Conservation (phyloP, 2,113 vertebrate species). For the Ctenomys sociabilis region DNA sequence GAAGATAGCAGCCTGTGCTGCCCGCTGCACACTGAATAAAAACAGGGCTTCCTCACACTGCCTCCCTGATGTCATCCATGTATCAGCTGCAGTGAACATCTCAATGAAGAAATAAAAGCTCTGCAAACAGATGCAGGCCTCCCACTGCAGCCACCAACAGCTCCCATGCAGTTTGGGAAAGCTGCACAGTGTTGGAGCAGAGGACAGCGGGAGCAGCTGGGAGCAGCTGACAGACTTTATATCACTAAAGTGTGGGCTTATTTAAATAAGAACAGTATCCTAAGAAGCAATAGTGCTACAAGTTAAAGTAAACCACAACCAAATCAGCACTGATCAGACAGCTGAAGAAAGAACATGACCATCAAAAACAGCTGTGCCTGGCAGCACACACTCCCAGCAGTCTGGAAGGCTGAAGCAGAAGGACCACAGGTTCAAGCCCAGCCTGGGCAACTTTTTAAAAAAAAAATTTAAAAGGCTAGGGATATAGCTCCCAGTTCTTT, state of each 20-base stretch:
- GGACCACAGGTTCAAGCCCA: not conserved
- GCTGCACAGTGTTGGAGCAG: not conserved
- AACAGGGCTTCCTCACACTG: not conserved
- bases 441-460: not conserved
- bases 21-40: not conserved
- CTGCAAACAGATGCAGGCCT: not conserved
- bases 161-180: not conserved
- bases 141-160: not conserved
- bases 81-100: not conserved
- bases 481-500: not conserved
- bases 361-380: not conserved
- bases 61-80: not conserved
- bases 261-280: not conserved
- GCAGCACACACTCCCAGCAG: not conserved
- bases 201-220: not conserved
- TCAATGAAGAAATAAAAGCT: constrained; percentile 21
- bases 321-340: not conserved
- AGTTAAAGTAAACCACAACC: not conserved
- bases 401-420: not conserved
- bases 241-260: not conserved
- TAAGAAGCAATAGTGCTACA: not conserved
- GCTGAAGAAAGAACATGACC: not conserved
- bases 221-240: not conserved
- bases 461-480: not conserved
- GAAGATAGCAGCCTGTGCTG: not conserved